A percentile compares a stretch with the other conserved stretches of the same genome.
These are phyloP conservation scores for Malurus melanocephalus DNA, from an alignment of 2,113 vertebrate genomes.

Conservation along the genomic window DNA sequence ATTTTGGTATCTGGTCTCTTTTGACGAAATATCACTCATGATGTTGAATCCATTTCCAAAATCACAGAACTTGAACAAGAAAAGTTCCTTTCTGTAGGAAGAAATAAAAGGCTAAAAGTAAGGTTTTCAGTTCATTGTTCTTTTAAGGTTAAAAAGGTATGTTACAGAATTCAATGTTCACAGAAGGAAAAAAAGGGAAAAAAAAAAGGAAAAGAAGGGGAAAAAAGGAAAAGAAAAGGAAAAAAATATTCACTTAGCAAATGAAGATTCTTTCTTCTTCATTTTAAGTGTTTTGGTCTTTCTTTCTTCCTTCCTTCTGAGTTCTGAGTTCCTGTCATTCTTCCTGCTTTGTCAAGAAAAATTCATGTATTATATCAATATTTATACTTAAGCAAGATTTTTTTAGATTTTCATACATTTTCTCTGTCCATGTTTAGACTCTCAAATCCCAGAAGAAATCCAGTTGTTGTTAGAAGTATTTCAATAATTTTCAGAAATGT, in stretches of 20 bases:
- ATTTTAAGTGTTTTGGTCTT: not conserved
- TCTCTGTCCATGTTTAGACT: not conserved
- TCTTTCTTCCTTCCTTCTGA: no score
- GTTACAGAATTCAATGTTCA: not conserved
- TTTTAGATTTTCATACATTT: not conserved
- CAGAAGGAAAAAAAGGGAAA: not conserved
- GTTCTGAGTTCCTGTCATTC: no score
- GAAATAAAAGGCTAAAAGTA: not conserved
- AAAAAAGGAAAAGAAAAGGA: no score
- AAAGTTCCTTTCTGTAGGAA: not conserved
- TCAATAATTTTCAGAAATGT: not conserved
- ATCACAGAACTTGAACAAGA: not conserved
- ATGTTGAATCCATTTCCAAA: not conserved
- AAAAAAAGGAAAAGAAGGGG: no score
- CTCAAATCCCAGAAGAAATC: not conserved
- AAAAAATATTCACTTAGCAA: not conserved
- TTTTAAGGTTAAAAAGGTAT: not conserved
- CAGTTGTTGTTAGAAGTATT: not conserved
- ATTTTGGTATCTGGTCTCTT: not conserved
- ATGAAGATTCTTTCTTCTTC: accelerated
- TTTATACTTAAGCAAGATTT: not conserved
- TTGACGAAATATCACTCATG: not conserved
- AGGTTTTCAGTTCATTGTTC: not conserved
- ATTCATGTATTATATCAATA: not conserved
- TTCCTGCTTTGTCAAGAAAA: accelerated